Base-by-base conservation (phyloP, 2,888 invertebrate species). In the Hecatera dysodea region DNA sequence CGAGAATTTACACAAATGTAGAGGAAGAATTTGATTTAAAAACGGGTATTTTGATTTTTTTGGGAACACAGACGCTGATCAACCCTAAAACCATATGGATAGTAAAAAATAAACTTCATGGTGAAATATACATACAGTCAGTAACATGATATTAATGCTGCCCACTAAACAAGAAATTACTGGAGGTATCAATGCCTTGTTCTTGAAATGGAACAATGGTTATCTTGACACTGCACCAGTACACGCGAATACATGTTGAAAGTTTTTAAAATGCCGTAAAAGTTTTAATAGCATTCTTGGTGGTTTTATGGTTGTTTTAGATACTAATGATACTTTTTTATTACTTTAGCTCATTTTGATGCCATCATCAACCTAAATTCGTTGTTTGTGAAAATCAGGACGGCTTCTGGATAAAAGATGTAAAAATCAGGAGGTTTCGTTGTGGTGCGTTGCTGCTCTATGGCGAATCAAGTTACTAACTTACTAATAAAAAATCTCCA, bases 311-410 rank as follows among this genome's bases (percentile, higher is more conserved):
- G 77, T 76, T 67, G 69, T 78, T 72, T 67, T 50, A 76, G 78
- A 78, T 62, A 62, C 55, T 69, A 78, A 78, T 80, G 76, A 80
- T 85, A 75, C 67, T 56, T 71, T 80, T 85, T 85, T 83, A 76
- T 72, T 78, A 65, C 73, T 78, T 60, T 57, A 80, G 78, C 67
- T 55, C 39, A 75, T 80, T 82, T 83, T 85, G 70, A 78, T 78
- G 67, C 46, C 69, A 66, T 68, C 83, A 48, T 75, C 73, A 85
- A 83, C 68, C 83, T 75, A 76, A 76, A 75, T 79, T 62, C 66
- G 59, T 48, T 53, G 36, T 64, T 62, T 75, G 46, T 70, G 46
- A 71, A 72, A 48, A 75, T 55, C 27, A 8, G 50, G 1, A 52
- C n/a, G 2, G 27, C 33, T 67, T 53, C 64, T 67, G 52, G 46